phyloP scores from a whole-genome alignment of 2,888 invertebrate species.

The Onchidella celtica region DNA sequence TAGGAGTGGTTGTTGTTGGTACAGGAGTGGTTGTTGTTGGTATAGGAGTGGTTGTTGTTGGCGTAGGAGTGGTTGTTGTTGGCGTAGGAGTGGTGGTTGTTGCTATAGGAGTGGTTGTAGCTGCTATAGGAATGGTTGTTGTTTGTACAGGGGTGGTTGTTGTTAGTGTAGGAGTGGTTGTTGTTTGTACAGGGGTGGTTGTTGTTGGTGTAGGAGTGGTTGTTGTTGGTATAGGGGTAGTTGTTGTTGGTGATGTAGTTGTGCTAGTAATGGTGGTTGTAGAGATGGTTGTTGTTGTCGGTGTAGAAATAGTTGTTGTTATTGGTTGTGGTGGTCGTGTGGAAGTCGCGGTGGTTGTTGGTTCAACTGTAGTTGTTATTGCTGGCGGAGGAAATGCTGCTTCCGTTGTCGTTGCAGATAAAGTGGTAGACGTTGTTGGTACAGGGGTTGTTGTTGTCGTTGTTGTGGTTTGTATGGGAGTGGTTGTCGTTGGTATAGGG shows the following conservation, averaged over 20 bases:
- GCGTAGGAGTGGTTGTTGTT: not conserved
- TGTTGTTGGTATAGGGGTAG: slow-evolving; percentile 9
- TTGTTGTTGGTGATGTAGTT: slow-evolving; percentile 10
- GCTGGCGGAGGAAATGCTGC: not conserved
- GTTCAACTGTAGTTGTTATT: slow-evolving; percentile 6
- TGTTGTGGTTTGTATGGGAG: not conserved
- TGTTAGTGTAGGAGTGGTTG: not conserved
- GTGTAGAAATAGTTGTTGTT: not conserved
- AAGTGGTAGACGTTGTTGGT: slow-evolving; percentile 8
- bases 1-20: not conserved
- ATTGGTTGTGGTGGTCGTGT: not conserved
- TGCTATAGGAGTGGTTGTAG: not conserved
- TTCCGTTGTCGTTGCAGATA: not conserved
- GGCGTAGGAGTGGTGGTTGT: not conserved
- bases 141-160: too few species aligned
- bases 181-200: not conserved
- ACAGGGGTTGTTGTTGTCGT: slow-evolving; percentile 9
- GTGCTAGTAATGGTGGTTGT: slow-evolving; percentile 9
- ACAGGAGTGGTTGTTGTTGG: not conserved
- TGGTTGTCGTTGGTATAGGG: not conserved
- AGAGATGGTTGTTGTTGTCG: not conserved
- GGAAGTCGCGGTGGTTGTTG: slow-evolving; percentile 2
- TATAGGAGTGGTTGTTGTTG: not conserved
- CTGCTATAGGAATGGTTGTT: not conserved
- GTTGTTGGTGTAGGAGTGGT: not conserved